Evolutionary conservation across 2,113 vertebrate species (phyloP).

Genomic region (Dicaeum eximium): DNA sequence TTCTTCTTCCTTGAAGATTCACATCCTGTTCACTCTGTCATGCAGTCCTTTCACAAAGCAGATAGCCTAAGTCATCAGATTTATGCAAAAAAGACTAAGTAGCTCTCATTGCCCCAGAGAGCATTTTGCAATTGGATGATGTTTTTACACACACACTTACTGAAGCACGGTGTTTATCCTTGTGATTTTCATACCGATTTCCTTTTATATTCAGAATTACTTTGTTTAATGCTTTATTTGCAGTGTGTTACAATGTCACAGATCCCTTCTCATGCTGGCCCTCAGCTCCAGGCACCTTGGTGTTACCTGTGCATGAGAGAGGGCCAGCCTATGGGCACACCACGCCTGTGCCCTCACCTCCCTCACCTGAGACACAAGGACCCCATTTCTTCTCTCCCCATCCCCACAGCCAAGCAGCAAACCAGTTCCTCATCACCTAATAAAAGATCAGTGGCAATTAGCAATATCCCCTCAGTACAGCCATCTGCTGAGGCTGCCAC

Average conservation of each 20-base stretch:
- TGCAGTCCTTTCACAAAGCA: conserved; percentile 53
- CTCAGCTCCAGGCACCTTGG: background rate
- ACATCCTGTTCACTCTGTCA: conserved; percentile 42
- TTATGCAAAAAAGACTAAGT: conserved; percentile 62
- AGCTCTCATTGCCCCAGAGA: conserved; percentile 5
- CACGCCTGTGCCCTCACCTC: background rate
- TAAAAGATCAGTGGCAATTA: background rate
- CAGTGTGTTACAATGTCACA: background rate
- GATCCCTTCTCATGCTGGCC: background rate
- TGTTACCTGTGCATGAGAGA: background rate
- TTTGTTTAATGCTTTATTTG: background rate
- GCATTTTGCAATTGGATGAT: background rate
- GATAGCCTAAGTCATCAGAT: conserved; percentile 41
- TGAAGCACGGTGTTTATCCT: background rate
- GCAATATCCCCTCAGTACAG: background rate
- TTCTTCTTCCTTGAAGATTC: conserved; percentile 25
- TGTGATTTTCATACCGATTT: background rate
- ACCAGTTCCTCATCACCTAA: background rate
- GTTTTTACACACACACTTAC: background rate
- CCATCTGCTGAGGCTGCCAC: background rate
- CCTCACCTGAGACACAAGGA: background rate
- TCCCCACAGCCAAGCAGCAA: background rate
- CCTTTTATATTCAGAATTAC: background rate
- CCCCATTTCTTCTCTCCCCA: background rate
- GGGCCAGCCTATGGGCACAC: accelerated